These are phyloP conservation scores for Pagetopsis macropterus DNA, from an alignment of 2,797 vertebrate genomes.

Conservation along the genomic window DNA sequence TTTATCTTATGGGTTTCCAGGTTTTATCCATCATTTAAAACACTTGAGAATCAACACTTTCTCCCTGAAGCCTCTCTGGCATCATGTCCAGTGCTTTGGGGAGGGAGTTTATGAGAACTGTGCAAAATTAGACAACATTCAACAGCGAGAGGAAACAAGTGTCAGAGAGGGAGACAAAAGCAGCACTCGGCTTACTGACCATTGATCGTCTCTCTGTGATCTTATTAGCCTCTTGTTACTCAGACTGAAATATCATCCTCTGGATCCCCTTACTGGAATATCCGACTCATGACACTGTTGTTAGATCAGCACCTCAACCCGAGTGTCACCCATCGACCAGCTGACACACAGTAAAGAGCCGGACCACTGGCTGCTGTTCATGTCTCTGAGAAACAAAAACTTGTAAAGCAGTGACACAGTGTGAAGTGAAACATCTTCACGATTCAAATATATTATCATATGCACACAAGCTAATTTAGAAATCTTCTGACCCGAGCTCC, in stretches of 20 bases:
- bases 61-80: background rate
- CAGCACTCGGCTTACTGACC: conserved; percentile 74
- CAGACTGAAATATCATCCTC: conserved; percentile 70
- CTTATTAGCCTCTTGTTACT: conserved; percentile 74
- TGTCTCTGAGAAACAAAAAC: conserved; percentile 1
- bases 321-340: conserved; percentile 48
- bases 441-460: too few species aligned
- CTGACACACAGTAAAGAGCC: conserved; percentile 34
- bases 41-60: background rate
- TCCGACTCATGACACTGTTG: conserved; percentile 61
- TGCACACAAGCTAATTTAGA: too few species aligned
- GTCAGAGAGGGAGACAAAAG: conserved; percentile 50
- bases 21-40: background rate
- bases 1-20: background rate
- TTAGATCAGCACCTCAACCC: conserved; percentile 61
- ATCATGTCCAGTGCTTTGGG: background rate
- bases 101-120: conserved; percentile 17
- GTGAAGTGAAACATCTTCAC: conserved; percentile 22
- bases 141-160: conserved; percentile 49
- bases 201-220: conserved; percentile 80
- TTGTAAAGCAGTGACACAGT: background rate
- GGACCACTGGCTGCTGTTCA: background rate
- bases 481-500: too few species aligned
- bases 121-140: conserved; percentile 33
- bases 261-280: conserved; percentile 77